Conservation (phyloP, 2,888 invertebrate species). For the Acanthosepion pharaonis region DNA sequence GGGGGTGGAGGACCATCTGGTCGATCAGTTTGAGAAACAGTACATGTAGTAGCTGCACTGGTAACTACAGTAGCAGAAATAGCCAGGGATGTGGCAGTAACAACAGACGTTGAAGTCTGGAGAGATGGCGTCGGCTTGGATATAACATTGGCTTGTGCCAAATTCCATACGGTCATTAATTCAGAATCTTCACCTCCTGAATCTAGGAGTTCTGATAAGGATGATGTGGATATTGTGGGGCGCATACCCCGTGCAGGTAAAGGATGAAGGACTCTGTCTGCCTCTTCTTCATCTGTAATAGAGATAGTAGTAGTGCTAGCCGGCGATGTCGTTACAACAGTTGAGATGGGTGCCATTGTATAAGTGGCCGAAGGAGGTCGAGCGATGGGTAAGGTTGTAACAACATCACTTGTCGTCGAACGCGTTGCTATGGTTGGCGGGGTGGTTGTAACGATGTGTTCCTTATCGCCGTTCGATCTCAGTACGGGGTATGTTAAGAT, state of each 20-base stretch:
- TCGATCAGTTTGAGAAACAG: conserved; percentile 9
- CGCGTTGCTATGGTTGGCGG: conserved; percentile 8
- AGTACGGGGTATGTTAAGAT: conserved; percentile 36
- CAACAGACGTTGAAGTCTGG: conserved; percentile 43
- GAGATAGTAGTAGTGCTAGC: conserved; percentile 4
- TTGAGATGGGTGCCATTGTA: conserved; percentile 35
- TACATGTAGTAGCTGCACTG: background rate
- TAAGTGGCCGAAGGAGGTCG: conserved; percentile 21
- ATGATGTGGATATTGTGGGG: conserved; percentile 47
- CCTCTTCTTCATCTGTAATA: conserved; percentile 33
- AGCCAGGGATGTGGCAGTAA: conserved; percentile 39
- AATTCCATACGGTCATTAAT: conserved; percentile 45
- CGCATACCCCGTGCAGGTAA: conserved; percentile 37
- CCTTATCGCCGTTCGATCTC: conserved; percentile 45
- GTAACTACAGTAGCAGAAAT: conserved; percentile 41
- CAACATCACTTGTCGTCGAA: conserved; percentile 13
- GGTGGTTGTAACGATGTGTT: conserved; percentile 38
- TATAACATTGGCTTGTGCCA: conserved; percentile 34
- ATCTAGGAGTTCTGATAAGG: conserved; percentile 36
- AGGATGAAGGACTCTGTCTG: conserved; percentile 25
- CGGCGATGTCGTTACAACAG: conserved; percentile 40
- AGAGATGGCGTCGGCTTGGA: conserved; percentile 16
- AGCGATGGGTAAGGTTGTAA: conserved; percentile 43
- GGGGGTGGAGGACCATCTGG: background rate
- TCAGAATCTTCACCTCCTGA: conserved; percentile 38